phyloP scores from a whole-genome alignment of 2,113 vertebrate genomes.

The Zosterops japonicus region DNA sequence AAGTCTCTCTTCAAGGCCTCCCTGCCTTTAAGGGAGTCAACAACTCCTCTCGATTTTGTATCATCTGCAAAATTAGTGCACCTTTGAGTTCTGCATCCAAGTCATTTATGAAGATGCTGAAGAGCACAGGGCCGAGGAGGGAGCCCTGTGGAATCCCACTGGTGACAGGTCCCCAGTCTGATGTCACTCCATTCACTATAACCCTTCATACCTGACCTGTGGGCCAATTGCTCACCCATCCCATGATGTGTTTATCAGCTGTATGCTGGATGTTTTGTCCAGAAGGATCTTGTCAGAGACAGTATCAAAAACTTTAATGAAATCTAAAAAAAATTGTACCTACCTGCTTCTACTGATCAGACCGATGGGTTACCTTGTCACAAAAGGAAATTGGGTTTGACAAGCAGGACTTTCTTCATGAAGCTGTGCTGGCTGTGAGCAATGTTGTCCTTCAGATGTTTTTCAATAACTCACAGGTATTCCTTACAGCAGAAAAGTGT shows the following conservation, averaged over 20 bases:
- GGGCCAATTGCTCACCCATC: not conserved
- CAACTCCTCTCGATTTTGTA: not conserved
- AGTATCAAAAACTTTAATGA: fast-evolving
- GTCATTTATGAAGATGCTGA: not conserved
- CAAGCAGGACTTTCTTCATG: not conserved
- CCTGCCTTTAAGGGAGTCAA: not conserved
- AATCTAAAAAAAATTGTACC: not conserved
- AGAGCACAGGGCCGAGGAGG: not conserved
- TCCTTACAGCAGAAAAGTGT: not conserved
- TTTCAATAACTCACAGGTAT: not conserved
- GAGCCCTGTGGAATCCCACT: not conserved
- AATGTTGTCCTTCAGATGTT: not conserved
- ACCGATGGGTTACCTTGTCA: not conserved
- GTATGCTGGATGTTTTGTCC: not conserved
- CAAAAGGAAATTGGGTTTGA: not conserved
- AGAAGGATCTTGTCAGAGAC: not conserved
- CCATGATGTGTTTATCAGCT: not conserved
- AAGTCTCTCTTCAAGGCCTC: not conserved
- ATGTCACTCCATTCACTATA: not conserved
- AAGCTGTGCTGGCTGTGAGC: not conserved
- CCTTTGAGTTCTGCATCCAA: too few relatives aligned
- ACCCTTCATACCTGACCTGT: fast-evolving
- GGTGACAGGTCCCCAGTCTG: not conserved
- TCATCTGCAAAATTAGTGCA: not conserved
- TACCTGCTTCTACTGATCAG: not conserved